Base-by-base conservation (phyloP, 2,797 vertebrate species). In the Eleutherodactylus coqui region DNA sequence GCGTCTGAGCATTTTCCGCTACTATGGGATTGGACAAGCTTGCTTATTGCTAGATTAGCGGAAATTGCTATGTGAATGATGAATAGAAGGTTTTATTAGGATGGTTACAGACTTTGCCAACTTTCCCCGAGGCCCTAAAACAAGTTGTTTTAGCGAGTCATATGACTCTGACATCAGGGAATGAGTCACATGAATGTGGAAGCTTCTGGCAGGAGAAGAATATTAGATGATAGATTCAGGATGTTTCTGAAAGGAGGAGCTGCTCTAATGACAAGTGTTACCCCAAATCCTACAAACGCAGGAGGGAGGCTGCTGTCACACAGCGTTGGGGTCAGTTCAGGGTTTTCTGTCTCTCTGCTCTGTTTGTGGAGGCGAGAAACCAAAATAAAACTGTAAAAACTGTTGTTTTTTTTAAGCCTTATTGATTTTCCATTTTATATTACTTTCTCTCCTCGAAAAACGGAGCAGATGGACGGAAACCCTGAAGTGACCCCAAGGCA, bases 21-120 rank as follows among this genome's bases (percentile, higher is more conserved):
- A 70, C 19, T 70, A 24, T 70, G 67, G 36, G 19, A 41, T 9
- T 11, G 36, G 21, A 41, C 36, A 41, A 8, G 9, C 21, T 38
- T 34, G 16, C 32, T 17, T 38, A 19, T 21, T 36, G 34, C 64
- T 38, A 13, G 32, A 36, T 36, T 36, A 38, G 19, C 34, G 21
- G 34, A 19, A 38, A 70, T 70, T 70, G 67, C 67, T 38, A 70
- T 41, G 36, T 70, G 67, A 70, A 41, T 70, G 36, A 10, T 41
- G 67, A 70, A 70, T 70, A 36, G 67, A 11, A 70, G 67, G 67
- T 70, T 41, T 41, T 70, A 38, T 70, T 11, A 70, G 34, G 67
- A 21, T 70, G 17, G 2, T 5, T 24, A 41, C 36, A 70, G 19
- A 70, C 34, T 70, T 38, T 70, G 67, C 67, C 67, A 70, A 41